Base-by-base conservation (phyloP, 2,888 invertebrate genomes). In the Drosophila lacicola region DNA sequence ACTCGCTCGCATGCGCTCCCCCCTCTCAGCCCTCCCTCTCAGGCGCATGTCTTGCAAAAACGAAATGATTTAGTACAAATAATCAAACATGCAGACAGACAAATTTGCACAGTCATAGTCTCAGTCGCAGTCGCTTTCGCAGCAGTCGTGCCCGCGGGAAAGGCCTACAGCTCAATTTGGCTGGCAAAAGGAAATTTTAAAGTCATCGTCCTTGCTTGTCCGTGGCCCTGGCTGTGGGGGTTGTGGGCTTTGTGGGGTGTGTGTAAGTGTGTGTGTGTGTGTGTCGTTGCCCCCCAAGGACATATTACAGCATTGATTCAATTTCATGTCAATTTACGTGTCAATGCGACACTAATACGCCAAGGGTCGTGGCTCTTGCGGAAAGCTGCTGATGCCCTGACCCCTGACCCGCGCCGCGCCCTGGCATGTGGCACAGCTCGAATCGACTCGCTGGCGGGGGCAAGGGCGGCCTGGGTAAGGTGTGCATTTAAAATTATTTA, bases 291-390 rank as follows among this genome's bases (percentile, higher is more conserved):
- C 88, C 92, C 90, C 91, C 84, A 84, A 90, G 91, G 92, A 90
- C 91, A 90, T 90, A 91, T 92, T 92, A 92, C 90, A 88, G 89
- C 90, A 92, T 92, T 92, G 92, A 92, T 92, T 92, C 92, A 92
- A 92, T 92, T 92, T 92, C 90, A 92, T 92, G 92, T 92, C 92
- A 92, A 92, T 92, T 92, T 92, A 90, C 91, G 88, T 92, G 92
- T 92, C 92, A 92, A 92, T 92, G 89, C 90, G 92, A 92, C 86
- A 87, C 90, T 90, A 91, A 91, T 91, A 87, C 86, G 75, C 86
- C 73, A 54, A 73, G 84, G 79, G 81, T 79, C 82, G 79, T 80
- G 74, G 77, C 68, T 72, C 65, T 55, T 70, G 76, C 66, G 56
- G 25, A 50, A 54, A 73, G 57, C 54, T 68, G 69, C 55, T 29